Evolutionary conservation across 2,888 invertebrate genomes (phyloP).

Genomic region (Ceramica pisi): DNA sequence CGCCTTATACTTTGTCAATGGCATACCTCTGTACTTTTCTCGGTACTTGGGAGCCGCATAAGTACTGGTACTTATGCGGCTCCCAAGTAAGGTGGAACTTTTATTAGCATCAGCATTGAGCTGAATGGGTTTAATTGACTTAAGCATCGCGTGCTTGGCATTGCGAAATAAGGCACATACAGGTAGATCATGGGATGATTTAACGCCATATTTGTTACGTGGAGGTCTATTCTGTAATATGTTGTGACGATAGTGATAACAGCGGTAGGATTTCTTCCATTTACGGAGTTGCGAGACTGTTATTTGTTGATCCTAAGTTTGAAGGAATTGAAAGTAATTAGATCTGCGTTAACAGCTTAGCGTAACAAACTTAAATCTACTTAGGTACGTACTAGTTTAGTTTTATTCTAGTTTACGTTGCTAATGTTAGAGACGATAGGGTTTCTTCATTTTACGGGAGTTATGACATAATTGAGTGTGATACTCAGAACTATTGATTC

Average conservation of each 20-base stretch:
- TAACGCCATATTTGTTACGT: background rate
- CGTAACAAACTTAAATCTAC: background rate
- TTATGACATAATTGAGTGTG: background rate
- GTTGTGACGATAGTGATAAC: background rate
- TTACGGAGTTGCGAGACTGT: background rate
- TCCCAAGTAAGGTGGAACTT: conserved; percentile 10
- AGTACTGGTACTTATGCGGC: background rate
- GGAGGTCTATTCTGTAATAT: background rate
- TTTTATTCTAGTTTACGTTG: background rate
- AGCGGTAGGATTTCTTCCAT: background rate
- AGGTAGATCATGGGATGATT: conserved; percentile 5
- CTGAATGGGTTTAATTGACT: conserved; percentile 49
- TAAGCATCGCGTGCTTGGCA: conserved; percentile 30
- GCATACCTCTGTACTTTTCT: conserved; percentile 12
- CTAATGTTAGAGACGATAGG: background rate
- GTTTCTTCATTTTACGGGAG: background rate
- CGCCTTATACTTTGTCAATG: conserved; percentile 16
- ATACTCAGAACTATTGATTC: background rate
- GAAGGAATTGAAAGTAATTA: background rate
- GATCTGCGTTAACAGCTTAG: no score
- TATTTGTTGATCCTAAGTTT: background rate
- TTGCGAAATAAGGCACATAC: background rate
- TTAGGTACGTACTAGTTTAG: no score
- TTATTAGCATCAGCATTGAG: conserved; percentile 39
- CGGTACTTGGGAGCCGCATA: no score